A percentile compares a stretch with the other conserved stretches of the same genome.
phyloP scores from a whole-genome alignment of 2,797 vertebrate species.

The Hippopotamyrus pictus region DNA sequence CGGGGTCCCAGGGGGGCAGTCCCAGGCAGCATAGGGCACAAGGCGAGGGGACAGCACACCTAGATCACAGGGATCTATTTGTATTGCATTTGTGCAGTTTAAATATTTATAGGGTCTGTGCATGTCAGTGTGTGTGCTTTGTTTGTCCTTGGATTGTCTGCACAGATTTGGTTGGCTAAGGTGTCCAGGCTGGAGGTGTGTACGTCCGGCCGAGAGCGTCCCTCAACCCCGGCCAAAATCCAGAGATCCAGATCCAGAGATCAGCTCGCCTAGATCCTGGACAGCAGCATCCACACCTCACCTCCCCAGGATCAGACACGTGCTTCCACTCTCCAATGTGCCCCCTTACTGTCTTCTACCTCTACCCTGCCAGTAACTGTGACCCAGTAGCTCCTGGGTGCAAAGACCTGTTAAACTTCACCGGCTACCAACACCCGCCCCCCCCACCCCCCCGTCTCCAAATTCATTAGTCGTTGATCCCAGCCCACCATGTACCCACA shows the following conservation, averaged over 20 bases:
- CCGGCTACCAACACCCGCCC: conserved; percentile 13
- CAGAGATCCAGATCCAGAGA: background rate
- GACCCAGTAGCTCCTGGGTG: background rate
- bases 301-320: background rate
- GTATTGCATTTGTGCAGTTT: background rate
- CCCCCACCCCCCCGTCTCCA: background rate
- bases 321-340: background rate
- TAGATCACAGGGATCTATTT: background rate
- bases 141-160: background rate
- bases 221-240: background rate
- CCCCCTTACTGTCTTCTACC: background rate
- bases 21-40: background rate
- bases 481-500: conserved; percentile 27
- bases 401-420: no score
- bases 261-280: background rate
- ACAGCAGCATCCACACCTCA: background rate
- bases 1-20: background rate
- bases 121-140: background rate
- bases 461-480: background rate
- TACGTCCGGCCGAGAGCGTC: background rate
- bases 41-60: background rate
- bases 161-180: background rate
- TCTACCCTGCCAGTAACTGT: background rate
- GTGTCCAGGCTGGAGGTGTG: background rate
- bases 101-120: background rate